phyloP scores from a whole-genome alignment of 37 sponge, comb jelly and placozoan genomes.

The Aplysina aerophoba region DNA sequence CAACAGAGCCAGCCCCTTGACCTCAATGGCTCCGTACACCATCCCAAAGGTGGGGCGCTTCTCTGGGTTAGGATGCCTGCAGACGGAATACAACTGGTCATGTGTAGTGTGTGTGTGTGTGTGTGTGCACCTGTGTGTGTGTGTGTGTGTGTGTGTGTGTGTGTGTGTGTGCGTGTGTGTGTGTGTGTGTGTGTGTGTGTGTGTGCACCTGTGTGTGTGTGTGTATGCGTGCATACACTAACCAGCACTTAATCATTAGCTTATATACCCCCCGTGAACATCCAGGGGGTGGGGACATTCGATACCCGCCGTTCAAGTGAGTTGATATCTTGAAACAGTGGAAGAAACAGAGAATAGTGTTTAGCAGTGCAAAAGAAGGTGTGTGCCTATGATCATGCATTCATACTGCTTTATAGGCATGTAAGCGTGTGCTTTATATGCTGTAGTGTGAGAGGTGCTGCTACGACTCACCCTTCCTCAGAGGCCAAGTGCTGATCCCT shows the following conservation, averaged over 20 bases:
- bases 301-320: not conserved
- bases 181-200: slow-evolving; percentile 16
- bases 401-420: slow-evolving; percentile 1
- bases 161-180: slow-evolving; percentile 28
- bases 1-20: not conserved
- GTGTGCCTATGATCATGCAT: slow-evolving; percentile 14
- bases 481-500: too few relatives aligned
- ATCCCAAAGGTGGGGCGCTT: slow-evolving; percentile 1
- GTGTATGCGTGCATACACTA: not conserved
- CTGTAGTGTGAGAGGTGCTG: slow-evolving; percentile 8
- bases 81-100: too few relatives aligned
- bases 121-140: slow-evolving; percentile 23
- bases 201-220: slow-evolving; percentile 7
- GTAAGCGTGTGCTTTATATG: slow-evolving; percentile 29
- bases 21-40: not conserved
- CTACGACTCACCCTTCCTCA: too few relatives aligned
- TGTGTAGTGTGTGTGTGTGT: not conserved
- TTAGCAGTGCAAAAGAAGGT: not conserved
- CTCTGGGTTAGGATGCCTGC: slow-evolving; percentile 17
- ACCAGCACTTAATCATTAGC: too few relatives aligned
- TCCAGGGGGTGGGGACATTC: not conserved
- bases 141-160: slow-evolving; percentile 35
- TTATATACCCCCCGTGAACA: too few relatives aligned
- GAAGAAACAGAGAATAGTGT: not conserved
- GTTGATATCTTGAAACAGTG: not conserved